These are phyloP conservation scores for Steromphala cineraria DNA, from an alignment of 2,888 invertebrate species.

Conservation along the genomic window DNA sequence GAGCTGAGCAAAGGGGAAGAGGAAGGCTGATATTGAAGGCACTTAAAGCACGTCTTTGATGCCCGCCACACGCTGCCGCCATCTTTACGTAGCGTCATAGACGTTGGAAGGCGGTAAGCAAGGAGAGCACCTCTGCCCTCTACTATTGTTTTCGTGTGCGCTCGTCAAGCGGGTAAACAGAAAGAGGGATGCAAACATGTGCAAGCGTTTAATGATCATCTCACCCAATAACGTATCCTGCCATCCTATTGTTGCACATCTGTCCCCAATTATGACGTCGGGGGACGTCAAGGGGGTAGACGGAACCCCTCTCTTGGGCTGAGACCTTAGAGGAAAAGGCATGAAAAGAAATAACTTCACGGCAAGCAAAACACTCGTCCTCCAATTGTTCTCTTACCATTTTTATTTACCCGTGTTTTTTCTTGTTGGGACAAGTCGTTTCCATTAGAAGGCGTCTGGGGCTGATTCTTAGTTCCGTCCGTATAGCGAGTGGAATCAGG, in stretches of 20 bases:
- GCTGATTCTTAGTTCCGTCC: neutral
- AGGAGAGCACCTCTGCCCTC: slow-evolving; percentile 17
- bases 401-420: slow-evolving; percentile 8
- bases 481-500: neutral
- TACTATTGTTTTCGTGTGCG: slow-evolving; percentile 30
- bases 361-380: slow-evolving; percentile 4
- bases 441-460: neutral
- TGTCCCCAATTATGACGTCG: slow-evolving; percentile 13
- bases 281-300: neutral
- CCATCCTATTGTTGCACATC: slow-evolving; percentile 22
- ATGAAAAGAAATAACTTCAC: slow-evolving; percentile 4
- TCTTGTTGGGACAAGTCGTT: slow-evolving; percentile 13
- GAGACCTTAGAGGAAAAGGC: neutral
- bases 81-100: slow-evolving; percentile 16
- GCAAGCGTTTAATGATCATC: slow-evolving; percentile 24
- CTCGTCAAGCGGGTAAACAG: slow-evolving; percentile 25
- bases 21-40: slow-evolving; percentile 23
- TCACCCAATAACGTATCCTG: slow-evolving; percentile 21
- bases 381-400: slow-evolving; percentile 15
- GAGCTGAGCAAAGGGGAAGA: slow-evolving; percentile 20
- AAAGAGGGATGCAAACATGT: slow-evolving; percentile 22
- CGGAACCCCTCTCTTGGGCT: slow-evolving; percentile 1
- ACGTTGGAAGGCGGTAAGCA: neutral
- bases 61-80: neutral
- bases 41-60: slow-evolving; percentile 26